These are phyloP conservation scores for Teleogryllus occipitalis DNA, from an alignment of 1,140 invertebrate species.

Conservation along the genomic window DNA sequence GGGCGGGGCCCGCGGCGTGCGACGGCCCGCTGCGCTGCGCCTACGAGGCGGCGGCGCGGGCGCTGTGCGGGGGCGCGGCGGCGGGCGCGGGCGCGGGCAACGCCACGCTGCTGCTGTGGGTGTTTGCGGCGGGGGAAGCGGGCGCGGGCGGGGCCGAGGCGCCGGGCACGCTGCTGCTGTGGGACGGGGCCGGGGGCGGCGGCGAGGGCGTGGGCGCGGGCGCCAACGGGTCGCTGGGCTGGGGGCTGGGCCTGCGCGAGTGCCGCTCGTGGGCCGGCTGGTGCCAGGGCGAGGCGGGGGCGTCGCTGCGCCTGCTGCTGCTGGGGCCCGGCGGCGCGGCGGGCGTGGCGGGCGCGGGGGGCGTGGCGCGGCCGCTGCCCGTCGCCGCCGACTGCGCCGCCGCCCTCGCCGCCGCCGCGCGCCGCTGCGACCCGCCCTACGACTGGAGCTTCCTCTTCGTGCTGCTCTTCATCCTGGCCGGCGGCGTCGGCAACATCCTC, in stretches of 20 bases:
- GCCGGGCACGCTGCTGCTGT: neutral
- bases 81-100: too few relatives aligned
- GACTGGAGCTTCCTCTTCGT: slow-evolving; percentile 73
- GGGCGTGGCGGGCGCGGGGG: slow-evolving; percentile 30
- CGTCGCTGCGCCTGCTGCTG: neutral
- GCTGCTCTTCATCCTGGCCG: slow-evolving; percentile 73
- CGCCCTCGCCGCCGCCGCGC: slow-evolving; percentile 17
- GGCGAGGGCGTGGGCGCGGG: neutral
- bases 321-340: slow-evolving; percentile 38
- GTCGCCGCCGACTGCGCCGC: slow-evolving; percentile 30
- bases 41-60: neutral
- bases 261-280: neutral
- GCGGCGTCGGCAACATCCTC: slow-evolving; percentile 82
- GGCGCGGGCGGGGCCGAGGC: neutral
- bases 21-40: too few relatives aligned
- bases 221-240: neutral
- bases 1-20: too few relatives aligned
- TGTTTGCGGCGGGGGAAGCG: too few relatives aligned
- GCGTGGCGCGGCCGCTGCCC: slow-evolving; percentile 37
- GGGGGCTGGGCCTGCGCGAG: slow-evolving; percentile 2
- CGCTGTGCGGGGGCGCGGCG: too few relatives aligned
- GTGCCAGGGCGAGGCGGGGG: neutral
- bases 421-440: slow-evolving; percentile 33
- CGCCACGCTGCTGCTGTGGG: too few relatives aligned
- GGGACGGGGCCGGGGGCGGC: too few relatives aligned